Evolutionary conservation across 2,113 vertebrate genomes (phyloP).

Genomic region (Pseudonaja textilis): DNA sequence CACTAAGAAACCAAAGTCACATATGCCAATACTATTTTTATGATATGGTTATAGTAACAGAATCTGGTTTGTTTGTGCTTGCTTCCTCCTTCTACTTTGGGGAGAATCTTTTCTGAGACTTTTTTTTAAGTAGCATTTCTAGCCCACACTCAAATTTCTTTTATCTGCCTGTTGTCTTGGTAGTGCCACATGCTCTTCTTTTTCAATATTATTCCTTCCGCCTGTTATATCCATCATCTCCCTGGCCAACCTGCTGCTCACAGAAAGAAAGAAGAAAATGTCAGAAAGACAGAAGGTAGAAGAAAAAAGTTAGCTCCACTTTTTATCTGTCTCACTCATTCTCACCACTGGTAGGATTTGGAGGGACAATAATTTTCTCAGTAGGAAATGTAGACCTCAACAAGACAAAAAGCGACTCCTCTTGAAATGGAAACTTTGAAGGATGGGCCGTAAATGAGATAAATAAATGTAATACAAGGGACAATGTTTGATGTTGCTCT

Average conservation of each 20-base stretch:
- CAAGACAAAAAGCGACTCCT: neutral
- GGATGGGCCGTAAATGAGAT: neutral
- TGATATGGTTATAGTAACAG: neutral
- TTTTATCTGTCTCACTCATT: neutral
- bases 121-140: neutral
- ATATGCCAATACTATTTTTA: neutral
- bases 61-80: neutral
- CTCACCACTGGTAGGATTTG: neutral
- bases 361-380: neutral
- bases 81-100: neutral
- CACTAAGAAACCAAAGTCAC: neutral
- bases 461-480: neutral
- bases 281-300: neutral
- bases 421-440: neutral
- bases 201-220: neutral
- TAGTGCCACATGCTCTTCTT: neutral
- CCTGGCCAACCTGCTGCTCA: neutral
- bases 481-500: neutral
- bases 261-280: neutral
- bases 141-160: neutral
- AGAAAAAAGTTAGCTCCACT: neutral
- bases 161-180: neutral
- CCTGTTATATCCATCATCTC: neutral
- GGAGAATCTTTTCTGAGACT: neutral
- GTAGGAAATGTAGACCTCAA: neutral